Evolutionary conservation across 2,888 invertebrate genomes (phyloP), one percentile per base, ranked within the genome.

Genomic region (Rhamnusium bicolor): DNA sequence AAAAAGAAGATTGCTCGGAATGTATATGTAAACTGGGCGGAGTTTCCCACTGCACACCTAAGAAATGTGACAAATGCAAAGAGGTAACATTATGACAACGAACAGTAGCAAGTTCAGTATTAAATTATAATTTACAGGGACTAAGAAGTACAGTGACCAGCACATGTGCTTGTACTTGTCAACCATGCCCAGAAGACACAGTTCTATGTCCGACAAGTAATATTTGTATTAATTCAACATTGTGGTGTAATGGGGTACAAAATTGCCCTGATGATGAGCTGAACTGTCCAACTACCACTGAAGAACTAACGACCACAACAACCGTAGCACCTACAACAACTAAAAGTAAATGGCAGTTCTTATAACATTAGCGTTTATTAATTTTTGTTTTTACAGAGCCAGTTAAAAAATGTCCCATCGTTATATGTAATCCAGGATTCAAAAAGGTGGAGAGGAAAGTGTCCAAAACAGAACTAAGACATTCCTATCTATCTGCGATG

Each of bases 241-340:
- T 90, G 10, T 96, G 96, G 96, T 96, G 96, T 84, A 93, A 96
- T 84, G 95, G 95, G 0, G 88, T 95, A 0, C 90, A 92, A 75
- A 94, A 96, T 86, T 96, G 96, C 82, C 92, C 94, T 0, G 96
- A 96, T 83, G 96, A 96, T 85, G 96, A 96, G 87, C 86, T 88
- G 1, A 88, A 91, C 71, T 96, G 96, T 81, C 83, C 85, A 32
- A 86, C 88, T 18, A 83, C 86, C 18, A 63, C 63, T 2, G 51
- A 16, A 27, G 53, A 24, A 51, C 16, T 27, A 61, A 46, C 7
- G 4, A 29, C 49, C 4, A 66, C 60, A 1, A 66, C 60, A n/a
- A 53, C 58, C 27, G 24, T 53, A 49, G 14, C 51, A 18, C 71
- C 60, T 70, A 21, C 76, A 7, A 21, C 76, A 7, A 72, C 71